Evolutionary conservation across 1,140 invertebrate genomes (phyloP).

Genomic region (Ephestia elutella): DNA sequence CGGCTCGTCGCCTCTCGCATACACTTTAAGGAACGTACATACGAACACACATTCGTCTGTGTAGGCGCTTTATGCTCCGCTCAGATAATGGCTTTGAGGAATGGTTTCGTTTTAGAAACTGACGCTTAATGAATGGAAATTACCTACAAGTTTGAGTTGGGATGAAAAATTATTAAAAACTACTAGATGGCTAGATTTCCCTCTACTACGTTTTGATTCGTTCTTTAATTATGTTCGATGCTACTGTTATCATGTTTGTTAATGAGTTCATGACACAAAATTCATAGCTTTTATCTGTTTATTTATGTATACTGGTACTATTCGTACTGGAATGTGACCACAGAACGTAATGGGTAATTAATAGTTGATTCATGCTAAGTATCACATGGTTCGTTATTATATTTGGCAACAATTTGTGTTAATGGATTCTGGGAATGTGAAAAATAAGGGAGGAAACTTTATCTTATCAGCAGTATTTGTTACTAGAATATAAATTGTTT

Average conservation of each 20-base stretch:
- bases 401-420: neutral
- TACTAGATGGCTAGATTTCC: neutral
- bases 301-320: neutral
- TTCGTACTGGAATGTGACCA: conserved; percentile 1
- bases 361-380: neutral
- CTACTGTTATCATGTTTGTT: neutral
- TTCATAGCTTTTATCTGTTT: conserved; percentile 5
- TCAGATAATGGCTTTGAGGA: conserved; percentile 15
- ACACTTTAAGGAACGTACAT: conserved; percentile 17
- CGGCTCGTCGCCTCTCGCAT: conserved; percentile 25
- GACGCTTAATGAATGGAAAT: conserved; percentile 21
- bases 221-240: neutral
- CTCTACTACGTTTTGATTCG: no score
- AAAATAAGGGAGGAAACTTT: no score
- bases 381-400: neutral
- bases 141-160: conserved; percentile 6
- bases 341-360: neutral
- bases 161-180: conserved; percentile 10
- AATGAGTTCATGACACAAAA: neutral
- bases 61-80: conserved; percentile 9
- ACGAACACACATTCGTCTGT: conserved; percentile 13
- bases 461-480: no score
- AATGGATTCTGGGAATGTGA: no score
- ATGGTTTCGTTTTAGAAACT: conserved; percentile 16
- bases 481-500: no score